These are phyloP conservation scores for Ibidorhyncha struthersii DNA, from an alignment of 2,113 vertebrate genomes.

Conservation along the genomic window DNA sequence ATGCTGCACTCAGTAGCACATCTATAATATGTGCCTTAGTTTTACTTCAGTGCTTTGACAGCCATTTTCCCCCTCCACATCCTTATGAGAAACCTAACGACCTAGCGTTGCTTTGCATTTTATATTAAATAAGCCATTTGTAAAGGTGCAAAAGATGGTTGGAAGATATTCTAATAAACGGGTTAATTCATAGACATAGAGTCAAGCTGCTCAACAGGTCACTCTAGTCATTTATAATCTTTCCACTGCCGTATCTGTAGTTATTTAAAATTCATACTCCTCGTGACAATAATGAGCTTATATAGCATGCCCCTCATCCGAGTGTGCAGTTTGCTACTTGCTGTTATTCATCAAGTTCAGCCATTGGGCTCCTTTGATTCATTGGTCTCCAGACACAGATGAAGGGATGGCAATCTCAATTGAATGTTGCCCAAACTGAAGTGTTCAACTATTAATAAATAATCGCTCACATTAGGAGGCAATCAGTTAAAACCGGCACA, in stretches of 20 bases:
- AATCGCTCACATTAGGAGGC: neutral
- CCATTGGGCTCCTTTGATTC: neutral
- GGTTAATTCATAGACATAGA: neutral
- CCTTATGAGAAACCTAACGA: fast-evolving
- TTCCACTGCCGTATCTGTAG: neutral
- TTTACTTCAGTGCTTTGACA: neutral
- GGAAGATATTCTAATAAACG: neutral
- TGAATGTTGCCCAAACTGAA: neutral
- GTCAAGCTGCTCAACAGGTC: neutral
- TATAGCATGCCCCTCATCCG: fast-evolving
- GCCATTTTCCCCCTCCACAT: neutral
- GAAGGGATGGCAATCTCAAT: neutral
- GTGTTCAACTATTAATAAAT: neutral
- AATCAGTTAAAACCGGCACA: neutral
- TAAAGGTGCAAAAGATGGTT: neutral
- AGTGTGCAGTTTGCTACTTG: neutral
- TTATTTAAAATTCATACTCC: slow-evolving; percentile 27
- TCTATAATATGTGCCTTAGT: fast-evolving
- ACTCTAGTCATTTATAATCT: neutral
- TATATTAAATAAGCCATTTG: neutral
- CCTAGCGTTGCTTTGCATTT: neutral
- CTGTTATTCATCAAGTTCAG: neutral
- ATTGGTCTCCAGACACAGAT: neutral
- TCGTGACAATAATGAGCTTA: neutral
- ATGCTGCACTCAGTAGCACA: neutral